phyloP scores from a whole-genome alignment of 2,113 vertebrate species.

The Myiozetetes cayanensis region DNA sequence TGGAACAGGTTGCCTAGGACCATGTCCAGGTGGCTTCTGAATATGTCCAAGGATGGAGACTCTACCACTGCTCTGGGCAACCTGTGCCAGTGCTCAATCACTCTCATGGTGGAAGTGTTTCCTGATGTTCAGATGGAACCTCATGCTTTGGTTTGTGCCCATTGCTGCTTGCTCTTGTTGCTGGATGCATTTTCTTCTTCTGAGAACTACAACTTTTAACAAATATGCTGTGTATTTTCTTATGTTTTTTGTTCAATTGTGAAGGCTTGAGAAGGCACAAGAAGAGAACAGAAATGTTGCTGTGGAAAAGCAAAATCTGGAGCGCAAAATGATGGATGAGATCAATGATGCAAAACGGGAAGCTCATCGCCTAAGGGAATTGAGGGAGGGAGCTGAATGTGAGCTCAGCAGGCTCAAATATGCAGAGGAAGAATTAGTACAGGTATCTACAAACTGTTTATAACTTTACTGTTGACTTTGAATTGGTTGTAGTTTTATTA shows the following conservation, averaged over 20 bases:
- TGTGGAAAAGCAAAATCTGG: slow-evolving; percentile 97
- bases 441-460: slow-evolving; percentile 74
- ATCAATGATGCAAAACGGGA: slow-evolving; percentile 94
- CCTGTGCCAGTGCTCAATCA: not conserved
- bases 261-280: slow-evolving; percentile 95
- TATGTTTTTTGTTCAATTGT: slow-evolving; percentile 41
- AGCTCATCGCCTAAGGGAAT: slow-evolving; percentile 86
- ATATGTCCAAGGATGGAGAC: not conserved
- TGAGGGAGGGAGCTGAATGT: slow-evolving; percentile 92
- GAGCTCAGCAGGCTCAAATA: slow-evolving; percentile 96
- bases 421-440: slow-evolving; percentile 95
- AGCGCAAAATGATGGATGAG: slow-evolving; percentile 97
- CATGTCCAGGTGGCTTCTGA: not conserved
- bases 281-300: slow-evolving; percentile 97
- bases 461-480: not conserved
- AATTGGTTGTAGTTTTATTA: not conserved
- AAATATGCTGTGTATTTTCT: slow-evolving; percentile 17
- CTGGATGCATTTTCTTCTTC: not conserved
- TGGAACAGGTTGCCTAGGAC: not conserved
- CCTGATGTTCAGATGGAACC: not conserved
- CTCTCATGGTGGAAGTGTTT: not conserved
- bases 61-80: not conserved
- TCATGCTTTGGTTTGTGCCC: slow-evolving; percentile 27
- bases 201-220: not conserved
- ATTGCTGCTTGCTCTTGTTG: not conserved